A percentile compares a stretch with the other conserved stretches of the same genome.
Evolutionary conservation across 2,797 vertebrate genomes (phyloP).

Genomic region (Poeciliopsis paucimaculata): DNA sequence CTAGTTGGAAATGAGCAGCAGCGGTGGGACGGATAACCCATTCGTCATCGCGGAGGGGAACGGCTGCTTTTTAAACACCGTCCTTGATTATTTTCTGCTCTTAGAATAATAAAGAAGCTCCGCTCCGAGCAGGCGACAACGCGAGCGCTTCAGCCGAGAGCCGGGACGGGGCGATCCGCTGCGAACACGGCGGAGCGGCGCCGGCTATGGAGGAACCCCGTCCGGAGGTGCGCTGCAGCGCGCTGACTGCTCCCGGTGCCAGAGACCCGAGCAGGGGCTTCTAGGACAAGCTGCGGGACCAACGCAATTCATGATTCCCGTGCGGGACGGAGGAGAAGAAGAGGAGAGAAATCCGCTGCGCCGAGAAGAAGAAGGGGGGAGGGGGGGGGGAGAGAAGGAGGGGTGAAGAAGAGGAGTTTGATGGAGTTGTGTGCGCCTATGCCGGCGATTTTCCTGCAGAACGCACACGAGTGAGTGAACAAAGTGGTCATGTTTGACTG

Average conservation of each 20-base stretch:
- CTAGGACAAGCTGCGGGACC: conserved; percentile 86
- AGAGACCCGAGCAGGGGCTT: conserved; percentile 86
- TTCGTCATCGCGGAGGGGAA: conserved; percentile 82
- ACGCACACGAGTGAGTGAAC: conserved; percentile 51
- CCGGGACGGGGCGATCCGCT: conserved; percentile 32
- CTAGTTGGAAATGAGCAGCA: conserved; percentile 94
- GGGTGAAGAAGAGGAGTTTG: conserved; percentile 86
- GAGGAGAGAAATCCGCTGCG: conserved; percentile 49
- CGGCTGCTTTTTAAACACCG: conserved; percentile 48
- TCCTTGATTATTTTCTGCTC: conserved; percentile 47
- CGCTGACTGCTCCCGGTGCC: conserved; percentile 79
- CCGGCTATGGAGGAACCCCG: conserved; percentile 27
- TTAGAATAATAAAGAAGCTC: conserved; percentile 21
- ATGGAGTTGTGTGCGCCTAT: conserved; percentile 94
- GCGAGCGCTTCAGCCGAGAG: conserved; percentile 14
- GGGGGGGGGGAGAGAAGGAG: conserved; percentile 22
- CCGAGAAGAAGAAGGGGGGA: conserved; percentile 44
- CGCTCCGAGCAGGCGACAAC: conserved; percentile 16
- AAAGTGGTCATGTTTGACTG: conserved; percentile 96
- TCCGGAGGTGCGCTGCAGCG: conserved; percentile 38
- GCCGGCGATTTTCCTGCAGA: conserved; percentile 82
- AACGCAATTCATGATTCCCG: conserved; percentile 92
- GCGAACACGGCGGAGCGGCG: conserved; percentile 33
- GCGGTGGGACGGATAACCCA: conserved; percentile 86
- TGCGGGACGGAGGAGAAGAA: conserved; percentile 89